A percentile compares a stretch with the other conserved stretches of the same genome.
phyloP scores from a whole-genome alignment of 2,113 vertebrate species.

The Microtus richardsoni region DNA sequence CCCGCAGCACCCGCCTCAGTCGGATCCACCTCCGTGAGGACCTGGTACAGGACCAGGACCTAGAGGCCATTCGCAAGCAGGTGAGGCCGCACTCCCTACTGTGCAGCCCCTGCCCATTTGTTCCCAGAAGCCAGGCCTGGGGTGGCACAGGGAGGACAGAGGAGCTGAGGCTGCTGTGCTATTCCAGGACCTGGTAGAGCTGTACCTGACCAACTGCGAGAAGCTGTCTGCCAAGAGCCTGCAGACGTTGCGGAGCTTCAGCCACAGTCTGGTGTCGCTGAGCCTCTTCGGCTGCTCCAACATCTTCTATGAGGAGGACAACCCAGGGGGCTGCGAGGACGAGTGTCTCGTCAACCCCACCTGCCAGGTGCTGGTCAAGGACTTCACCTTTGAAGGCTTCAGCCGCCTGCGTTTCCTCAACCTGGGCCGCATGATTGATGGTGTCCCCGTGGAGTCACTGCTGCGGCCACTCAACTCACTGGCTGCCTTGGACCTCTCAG shows the following conservation, averaged over 20 bases:
- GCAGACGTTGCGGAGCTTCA: conserved; percentile 93
- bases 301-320: conserved; percentile 94
- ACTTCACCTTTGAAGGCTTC: conserved; percentile 97
- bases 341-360: conserved; percentile 91
- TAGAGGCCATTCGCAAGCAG: conserved; percentile 97
- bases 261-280: conserved; percentile 94
- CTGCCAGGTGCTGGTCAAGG: conserved; percentile 91
- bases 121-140: background rate
- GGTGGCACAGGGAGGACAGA: background rate
- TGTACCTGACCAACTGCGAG: conserved; percentile 96
- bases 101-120: background rate
- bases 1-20: conserved; percentile 95
- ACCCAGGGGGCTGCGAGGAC: conserved; percentile 91
- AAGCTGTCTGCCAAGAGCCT: conserved; percentile 95
- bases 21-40: conserved; percentile 95
- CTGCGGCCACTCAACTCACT: conserved; percentile 92
- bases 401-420: conserved; percentile 95
- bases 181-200: conserved; percentile 95
- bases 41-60: conserved; percentile 94
- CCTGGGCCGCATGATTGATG: conserved; percentile 92
- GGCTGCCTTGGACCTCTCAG: conserved; percentile 94
- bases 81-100: conserved; percentile 77
- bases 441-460: conserved; percentile 92
- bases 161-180: background rate
- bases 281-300: conserved; percentile 96